Percentiles rank a stretch among this genome's conserved stretches.
Conservation (phyloP, 2,113 vertebrate genomes). For the Brachyhypopomus gauderio region DNA sequence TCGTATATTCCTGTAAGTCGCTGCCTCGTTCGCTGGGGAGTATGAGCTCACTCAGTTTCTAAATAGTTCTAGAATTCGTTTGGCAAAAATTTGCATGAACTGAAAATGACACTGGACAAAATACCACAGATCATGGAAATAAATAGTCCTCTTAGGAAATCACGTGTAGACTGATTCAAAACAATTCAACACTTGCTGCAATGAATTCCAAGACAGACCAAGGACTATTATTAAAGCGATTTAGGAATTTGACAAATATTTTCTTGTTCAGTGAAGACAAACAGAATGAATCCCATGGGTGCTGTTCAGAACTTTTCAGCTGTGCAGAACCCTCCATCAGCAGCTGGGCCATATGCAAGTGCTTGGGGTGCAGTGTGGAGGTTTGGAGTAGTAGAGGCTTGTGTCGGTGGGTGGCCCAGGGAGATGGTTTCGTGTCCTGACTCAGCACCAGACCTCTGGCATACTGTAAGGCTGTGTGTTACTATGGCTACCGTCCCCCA, state of each 20-base stretch:
- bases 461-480: slow-evolving; percentile 22
- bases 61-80: background rate
- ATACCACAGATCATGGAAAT: slow-evolving; percentile 29
- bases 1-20: slow-evolving; percentile 13
- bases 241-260: slow-evolving; percentile 29
- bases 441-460: slow-evolving; percentile 58
- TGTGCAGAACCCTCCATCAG: slow-evolving; percentile 23
- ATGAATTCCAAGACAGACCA: slow-evolving; percentile 27
- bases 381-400: slow-evolving; percentile 55
- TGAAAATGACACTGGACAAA: background rate
- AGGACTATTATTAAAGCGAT: slow-evolving; percentile 28
- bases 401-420: slow-evolving; percentile 63
- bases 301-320: slow-evolving; percentile 17
- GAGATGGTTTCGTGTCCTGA: slow-evolving; percentile 59
- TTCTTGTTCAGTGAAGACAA: slow-evolving; percentile 9
- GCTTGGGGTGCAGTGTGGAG: background rate
- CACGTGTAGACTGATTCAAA: slow-evolving; percentile 6
- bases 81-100: slow-evolving; percentile 25
- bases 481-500: slow-evolving; percentile 22
- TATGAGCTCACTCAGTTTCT: slow-evolving; percentile 35
- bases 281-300: slow-evolving; percentile 40
- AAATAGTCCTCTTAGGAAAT: slow-evolving; percentile 29
- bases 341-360: slow-evolving; percentile 44
- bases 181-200: slow-evolving; percentile 11
- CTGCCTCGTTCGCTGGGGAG: background rate